A percentile compares a stretch with the other conserved stretches of the same genome.
phyloP scores from a whole-genome alignment of 2,888 invertebrate genomes.

The Epinotia nisella region DNA sequence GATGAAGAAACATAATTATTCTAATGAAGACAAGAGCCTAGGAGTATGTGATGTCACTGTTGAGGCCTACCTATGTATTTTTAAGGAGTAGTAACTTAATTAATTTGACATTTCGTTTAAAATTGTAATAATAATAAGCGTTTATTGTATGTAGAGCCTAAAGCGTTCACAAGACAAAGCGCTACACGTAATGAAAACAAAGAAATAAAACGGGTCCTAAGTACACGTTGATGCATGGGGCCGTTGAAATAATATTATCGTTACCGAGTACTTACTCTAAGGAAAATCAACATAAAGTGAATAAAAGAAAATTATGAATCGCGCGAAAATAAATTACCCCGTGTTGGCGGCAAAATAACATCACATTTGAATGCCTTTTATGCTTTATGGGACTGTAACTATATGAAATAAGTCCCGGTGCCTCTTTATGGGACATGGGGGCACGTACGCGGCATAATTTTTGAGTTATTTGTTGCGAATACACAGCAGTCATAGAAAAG shows the following conservation, averaged over 20 bases:
- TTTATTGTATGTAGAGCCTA: constrained; percentile 41
- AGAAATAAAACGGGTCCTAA: constrained; percentile 71
- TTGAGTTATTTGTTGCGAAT: constrained; percentile 72
- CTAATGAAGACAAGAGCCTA: background rate
- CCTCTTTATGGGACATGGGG: constrained; percentile 78
- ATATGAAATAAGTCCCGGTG: constrained; percentile 80
- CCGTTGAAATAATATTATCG: constrained; percentile 84
- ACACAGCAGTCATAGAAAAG: constrained; percentile 47
- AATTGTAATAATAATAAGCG: constrained; percentile 48
- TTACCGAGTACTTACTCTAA: constrained; percentile 81
- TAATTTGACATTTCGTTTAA: background rate
- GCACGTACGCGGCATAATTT: constrained; percentile 82
- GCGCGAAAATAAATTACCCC: constrained; percentile 83
- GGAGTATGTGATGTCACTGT: no score
- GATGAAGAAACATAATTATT: background rate
- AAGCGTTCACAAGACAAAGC: constrained; percentile 52
- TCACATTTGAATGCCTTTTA: constrained; percentile 85
- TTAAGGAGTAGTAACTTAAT: background rate
- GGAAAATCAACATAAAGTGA: constrained; percentile 85
- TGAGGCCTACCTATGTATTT: background rate
- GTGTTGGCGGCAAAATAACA: constrained; percentile 85
- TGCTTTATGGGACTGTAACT: constrained; percentile 83
- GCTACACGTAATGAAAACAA: constrained; percentile 69
- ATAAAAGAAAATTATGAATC: constrained; percentile 85
- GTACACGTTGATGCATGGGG: constrained; percentile 76